Evolutionary conservation across 2,113 vertebrate genomes (phyloP).

Genomic region (Solenodon paradoxus): DNA sequence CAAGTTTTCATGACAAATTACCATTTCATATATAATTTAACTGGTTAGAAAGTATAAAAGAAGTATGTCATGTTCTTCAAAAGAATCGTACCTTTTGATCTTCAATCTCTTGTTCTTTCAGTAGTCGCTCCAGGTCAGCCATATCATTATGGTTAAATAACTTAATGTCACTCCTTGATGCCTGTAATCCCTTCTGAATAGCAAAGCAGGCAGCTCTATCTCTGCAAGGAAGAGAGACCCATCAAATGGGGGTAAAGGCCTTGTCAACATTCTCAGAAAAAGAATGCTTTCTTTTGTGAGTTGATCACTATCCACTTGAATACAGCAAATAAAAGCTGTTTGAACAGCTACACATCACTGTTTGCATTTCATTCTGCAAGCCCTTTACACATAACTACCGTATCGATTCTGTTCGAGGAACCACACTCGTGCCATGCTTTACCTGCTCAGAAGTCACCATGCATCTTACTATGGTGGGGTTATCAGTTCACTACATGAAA

Average conservation of each 20-base stretch:
- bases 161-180: slow-evolving; percentile 95
- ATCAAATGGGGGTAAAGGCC: not conserved
- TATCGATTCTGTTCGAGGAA: not conserved
- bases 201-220: slow-evolving; percentile 97
- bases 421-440: too few species aligned
- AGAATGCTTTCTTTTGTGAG: not conserved
- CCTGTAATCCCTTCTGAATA: slow-evolving; percentile 97
- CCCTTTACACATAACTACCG: not conserved
- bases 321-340: not conserved
- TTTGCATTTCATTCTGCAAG: not conserved
- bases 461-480: too few species aligned
- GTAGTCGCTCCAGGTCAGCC: slow-evolving; percentile 92
- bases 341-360: not conserved
- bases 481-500: not conserved
- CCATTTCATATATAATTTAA: slow-evolving; percentile 55
- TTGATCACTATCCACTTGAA: not conserved
- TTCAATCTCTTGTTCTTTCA: slow-evolving; percentile 95
- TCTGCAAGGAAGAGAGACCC: slow-evolving; percentile 81
- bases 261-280: slow-evolving; percentile 15
- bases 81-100: slow-evolving; percentile 91
- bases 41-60: slow-evolving; percentile 65
- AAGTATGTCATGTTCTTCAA: slow-evolving; percentile 64
- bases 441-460: not conserved
- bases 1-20: slow-evolving; percentile 58
- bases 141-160: slow-evolving; percentile 98